Evolutionary conservation across 2,888 invertebrate species (phyloP), one percentile per base, ranked within the genome.

Genomic region (Melitaea athalia): DNA sequence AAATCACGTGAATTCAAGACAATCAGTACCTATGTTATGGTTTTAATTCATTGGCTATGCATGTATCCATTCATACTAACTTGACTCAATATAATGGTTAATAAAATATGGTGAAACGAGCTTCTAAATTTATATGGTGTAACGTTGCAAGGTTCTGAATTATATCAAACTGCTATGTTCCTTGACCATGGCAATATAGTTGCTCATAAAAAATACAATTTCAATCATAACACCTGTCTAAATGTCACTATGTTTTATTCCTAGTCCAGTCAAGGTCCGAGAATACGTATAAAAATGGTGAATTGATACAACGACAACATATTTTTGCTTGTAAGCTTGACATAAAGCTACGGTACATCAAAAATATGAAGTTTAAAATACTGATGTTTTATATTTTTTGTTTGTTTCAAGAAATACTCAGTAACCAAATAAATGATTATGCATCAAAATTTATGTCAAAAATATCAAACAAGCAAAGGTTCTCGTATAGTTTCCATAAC

Each of bases 181-280:
- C 24, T 17, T 61, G 53, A 66, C 61, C 61, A n/a, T 66, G 66
- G 53, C n/a, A 24, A 60, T 33, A 33, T 45, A 14, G 43, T 15
- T 45, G 53, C 72, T 78, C 81, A 91, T 92, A 79, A 89, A 92
- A 86, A 82, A 92, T 91, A 81, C 80, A 88, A 84, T 84, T 87
- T 82, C 88, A 92, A 93, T 93, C 91, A 91, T 85, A 86, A 77
- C 93, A 93, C 92, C 90, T 92, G 92, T 74, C 75, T 67, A 72
- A 72, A 57, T 57, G 57, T 57, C 57, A 57, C 81, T 81, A 81
- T 81, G 81, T 86, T 87, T 86, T 76, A 75, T 64, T 74, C 14
- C 42, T 38, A 57, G 42, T 42, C 15, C 42, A 72, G 74, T 72
- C 84, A 87, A 87, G 89, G 89, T 82, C 81, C 71, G 70, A n/a